These are phyloP conservation scores for Phataginus tetradactyla DNA, from an alignment of 2,797 vertebrate species.

Conservation along the genomic window DNA sequence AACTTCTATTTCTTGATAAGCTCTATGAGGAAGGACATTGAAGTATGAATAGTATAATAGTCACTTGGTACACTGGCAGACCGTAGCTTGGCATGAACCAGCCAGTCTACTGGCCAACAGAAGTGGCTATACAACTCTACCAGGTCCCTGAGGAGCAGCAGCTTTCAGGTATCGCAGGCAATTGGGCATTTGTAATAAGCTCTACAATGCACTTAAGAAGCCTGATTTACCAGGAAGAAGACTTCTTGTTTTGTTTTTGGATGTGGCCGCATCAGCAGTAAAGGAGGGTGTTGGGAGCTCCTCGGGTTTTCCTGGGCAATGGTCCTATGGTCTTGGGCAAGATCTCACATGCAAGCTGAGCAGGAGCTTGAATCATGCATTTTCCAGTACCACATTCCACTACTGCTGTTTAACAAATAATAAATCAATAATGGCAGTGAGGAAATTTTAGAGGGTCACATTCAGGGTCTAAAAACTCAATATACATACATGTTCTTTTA, in stretches of 20 bases:
- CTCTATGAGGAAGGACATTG: background rate
- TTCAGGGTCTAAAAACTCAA: background rate
- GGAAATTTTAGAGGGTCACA: background rate
- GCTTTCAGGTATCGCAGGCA: background rate
- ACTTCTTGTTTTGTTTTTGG: background rate
- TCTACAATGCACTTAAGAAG: background rate
- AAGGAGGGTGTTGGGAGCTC: background rate
- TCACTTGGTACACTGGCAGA: background rate
- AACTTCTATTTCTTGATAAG: background rate
- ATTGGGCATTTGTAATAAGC: background rate
- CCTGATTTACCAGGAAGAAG: background rate
- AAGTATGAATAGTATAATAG: background rate
- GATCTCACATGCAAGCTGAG: background rate
- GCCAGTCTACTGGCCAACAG: background rate
- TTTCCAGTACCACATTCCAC: background rate
- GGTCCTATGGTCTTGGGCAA: background rate
- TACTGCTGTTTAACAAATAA: background rate
- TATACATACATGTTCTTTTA: background rate
- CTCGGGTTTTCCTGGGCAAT: background rate
- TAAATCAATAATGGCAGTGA: background rate
- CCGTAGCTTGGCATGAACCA: background rate
- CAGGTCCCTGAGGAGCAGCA: background rate
- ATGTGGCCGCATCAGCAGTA: background rate
- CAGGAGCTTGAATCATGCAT: background rate
- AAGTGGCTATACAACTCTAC: background rate